Percentiles rank a stretch among this genome's conserved stretches.
These are phyloP conservation scores for Carassius carassius DNA, from an alignment of 2,113 vertebrate genomes.

Conservation along the genomic window DNA sequence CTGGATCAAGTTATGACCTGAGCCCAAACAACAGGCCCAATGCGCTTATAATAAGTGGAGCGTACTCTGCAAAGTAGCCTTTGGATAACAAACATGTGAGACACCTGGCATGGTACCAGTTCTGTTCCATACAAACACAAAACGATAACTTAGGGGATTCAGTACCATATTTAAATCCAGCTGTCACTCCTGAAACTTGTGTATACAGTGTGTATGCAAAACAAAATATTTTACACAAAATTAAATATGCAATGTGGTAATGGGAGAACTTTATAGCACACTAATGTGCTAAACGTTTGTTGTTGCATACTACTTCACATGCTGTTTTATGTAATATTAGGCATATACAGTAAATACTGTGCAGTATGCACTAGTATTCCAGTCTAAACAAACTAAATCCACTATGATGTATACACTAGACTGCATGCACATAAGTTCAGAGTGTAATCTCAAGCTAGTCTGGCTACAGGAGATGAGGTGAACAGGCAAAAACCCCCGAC, in stretches of 20 bases:
- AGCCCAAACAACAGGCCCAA: not conserved
- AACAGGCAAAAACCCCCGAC: constrained; percentile 30
- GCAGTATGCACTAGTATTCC: not conserved
- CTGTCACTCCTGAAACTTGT: too few species aligned
- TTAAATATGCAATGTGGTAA: too few species aligned
- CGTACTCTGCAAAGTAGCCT: not conserved
- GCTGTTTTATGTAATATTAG: not conserved
- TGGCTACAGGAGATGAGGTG: constrained; percentile 34
- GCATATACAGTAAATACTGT: not conserved
- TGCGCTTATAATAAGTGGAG: not conserved
- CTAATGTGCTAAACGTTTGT: not conserved
- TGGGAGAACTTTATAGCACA: not conserved
- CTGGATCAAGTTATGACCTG: not conserved
- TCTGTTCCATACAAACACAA: too few species aligned
- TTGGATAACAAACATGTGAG: too few species aligned
- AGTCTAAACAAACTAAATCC: not conserved
- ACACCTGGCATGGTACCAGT: too few species aligned
- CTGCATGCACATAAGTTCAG: constrained; percentile 22
- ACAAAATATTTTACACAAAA: too few species aligned
- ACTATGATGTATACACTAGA: constrained; percentile 21
- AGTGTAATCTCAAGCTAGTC: constrained; percentile 35
- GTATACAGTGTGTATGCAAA: too few species aligned
- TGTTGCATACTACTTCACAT: not conserved
- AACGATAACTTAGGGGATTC: too few species aligned
- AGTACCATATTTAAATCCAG: too few species aligned